phyloP scores from a whole-genome alignment of 1,140 invertebrate species.

The Drosophila setifemur region DNA sequence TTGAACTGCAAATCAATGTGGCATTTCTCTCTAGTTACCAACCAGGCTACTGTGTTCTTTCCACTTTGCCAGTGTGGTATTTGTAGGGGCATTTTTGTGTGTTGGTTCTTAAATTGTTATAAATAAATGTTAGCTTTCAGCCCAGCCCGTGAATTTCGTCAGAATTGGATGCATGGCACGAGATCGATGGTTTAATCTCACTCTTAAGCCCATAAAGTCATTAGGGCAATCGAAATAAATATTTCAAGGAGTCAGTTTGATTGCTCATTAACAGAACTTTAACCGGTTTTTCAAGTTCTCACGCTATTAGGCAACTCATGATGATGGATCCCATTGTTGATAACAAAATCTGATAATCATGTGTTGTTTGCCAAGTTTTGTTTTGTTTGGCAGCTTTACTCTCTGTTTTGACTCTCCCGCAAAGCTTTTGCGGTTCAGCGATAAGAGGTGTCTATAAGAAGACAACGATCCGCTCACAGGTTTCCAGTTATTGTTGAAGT shows the following conservation, averaged over 20 bases:
- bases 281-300: background rate
- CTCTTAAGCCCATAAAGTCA: no score
- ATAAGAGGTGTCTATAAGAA: conserved; percentile 27
- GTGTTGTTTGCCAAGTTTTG: conserved; percentile 4
- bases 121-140: background rate
- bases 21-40: background rate
- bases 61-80: background rate
- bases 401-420: background rate
- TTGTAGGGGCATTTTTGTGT: background rate
- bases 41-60: background rate
- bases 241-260: no score
- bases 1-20: conserved; percentile 10
- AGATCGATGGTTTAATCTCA: no score
- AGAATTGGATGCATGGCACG: no score
- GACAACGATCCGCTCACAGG: background rate
- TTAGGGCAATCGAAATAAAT: no score
- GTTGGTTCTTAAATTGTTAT: background rate
- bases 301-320: background rate
- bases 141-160: no score
- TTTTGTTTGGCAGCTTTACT: conserved; percentile 19
- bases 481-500: conserved; percentile 8
- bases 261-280: no score
- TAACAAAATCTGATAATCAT: conserved; percentile 20
- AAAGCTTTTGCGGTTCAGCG: background rate
- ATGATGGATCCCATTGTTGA: background rate